Conservation (phyloP, 2,797 vertebrate species). For the Nyctibius grandis region DNA sequence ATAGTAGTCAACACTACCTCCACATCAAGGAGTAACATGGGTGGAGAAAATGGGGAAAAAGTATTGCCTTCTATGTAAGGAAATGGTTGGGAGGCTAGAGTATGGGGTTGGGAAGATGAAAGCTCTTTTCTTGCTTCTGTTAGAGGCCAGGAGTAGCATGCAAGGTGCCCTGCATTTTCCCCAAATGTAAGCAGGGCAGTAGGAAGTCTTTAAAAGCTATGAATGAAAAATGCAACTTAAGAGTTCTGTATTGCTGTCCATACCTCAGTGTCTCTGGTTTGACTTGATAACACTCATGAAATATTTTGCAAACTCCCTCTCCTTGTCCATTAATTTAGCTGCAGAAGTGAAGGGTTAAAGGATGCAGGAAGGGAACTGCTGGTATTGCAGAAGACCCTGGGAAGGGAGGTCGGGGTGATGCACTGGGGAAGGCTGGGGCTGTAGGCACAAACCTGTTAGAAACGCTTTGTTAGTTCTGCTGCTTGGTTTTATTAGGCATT, state of each 20-base stretch:
- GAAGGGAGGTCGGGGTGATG: neutral
- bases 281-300: neutral
- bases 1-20: neutral
- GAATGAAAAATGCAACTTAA: neutral
- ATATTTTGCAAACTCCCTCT: neutral
- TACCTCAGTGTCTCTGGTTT: neutral
- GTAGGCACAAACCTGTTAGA: neutral
- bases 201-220: neutral
- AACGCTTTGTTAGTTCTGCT: neutral
- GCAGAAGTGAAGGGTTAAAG: neutral
- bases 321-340: neutral
- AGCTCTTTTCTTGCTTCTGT: neutral
- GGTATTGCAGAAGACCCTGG: accelerated
- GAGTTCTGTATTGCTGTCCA: neutral
- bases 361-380: neutral
- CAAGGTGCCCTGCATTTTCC: neutral
- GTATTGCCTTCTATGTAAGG: neutral
- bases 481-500: neutral
- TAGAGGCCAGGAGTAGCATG: neutral
- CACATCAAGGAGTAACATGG: neutral
- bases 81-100: neutral
- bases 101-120: neutral
- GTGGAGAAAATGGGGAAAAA: neutral
- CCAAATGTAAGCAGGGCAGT: neutral
- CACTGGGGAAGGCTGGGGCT: neutral